A percentile compares a stretch with the other conserved stretches of the same genome.
These are phyloP conservation scores for Brachyalestes nurse DNA, from an alignment of 2,797 vertebrate species.

Conservation along the genomic window DNA sequence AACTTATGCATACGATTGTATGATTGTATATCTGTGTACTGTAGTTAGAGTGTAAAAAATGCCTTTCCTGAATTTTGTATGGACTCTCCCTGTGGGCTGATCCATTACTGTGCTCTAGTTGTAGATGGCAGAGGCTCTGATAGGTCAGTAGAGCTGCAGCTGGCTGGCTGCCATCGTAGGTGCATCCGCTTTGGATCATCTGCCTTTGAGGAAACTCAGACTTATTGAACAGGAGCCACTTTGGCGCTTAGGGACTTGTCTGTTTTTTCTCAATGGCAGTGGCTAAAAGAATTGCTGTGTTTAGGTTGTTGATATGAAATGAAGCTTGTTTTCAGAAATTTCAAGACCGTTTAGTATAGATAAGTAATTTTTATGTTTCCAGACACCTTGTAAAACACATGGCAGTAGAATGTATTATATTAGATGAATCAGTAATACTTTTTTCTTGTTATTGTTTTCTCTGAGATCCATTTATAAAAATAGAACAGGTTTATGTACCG, in stretches of 20 bases:
- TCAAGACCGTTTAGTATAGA: neutral
- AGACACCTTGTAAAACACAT: too few relatives aligned
- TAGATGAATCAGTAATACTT: too few relatives aligned
- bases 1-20: too few relatives aligned
- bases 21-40: too few relatives aligned
- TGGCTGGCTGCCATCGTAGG: constrained; percentile 8
- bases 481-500: too few relatives aligned
- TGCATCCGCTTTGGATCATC: neutral
- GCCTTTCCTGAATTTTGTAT: constrained; percentile 7
- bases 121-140: constrained; percentile 26
- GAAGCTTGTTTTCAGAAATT: neutral
- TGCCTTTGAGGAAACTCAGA: constrained; percentile 20
- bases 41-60: neutral
- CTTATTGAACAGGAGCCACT: neutral
- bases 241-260: neutral
- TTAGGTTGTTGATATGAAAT: neutral
- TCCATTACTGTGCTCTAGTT: constrained; percentile 11
- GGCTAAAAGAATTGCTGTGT: neutral
- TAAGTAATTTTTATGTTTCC: too few relatives aligned
- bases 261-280: neutral
- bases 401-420: too few relatives aligned
- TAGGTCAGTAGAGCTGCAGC: constrained; percentile 5
- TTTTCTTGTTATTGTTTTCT: too few relatives aligned
- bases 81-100: constrained; percentile 39
- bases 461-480: too few relatives aligned